Evolutionary conservation across 2,113 vertebrate species (phyloP), one percentile per base, ranked within the genome.

Genomic region (Dicaeum eximium): DNA sequence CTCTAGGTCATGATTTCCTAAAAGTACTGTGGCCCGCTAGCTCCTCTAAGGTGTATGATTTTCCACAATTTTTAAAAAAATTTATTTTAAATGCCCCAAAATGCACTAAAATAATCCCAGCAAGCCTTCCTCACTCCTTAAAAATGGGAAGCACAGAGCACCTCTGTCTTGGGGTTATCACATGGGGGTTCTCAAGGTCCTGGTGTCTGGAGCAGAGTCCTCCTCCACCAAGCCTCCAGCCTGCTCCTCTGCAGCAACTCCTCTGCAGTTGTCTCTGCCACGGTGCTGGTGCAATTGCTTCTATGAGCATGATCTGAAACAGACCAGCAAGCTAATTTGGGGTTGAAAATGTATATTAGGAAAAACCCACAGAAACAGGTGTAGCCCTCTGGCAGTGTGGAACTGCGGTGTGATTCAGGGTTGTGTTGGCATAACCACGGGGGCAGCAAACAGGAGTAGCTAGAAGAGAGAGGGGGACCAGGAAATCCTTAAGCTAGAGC

Each of bases 131-230:
- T 71, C 4, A 2, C 6, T 19, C 21, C 38, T 78, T 3, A 1
- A 37, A 78, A 73, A 54, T 6, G 20, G 38, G n/a, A 60, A 81
- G 17, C 35, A 72, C 21, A 21, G 51, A 22, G 22, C 0, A 1
- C 12, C 6, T 56, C n/a, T 90, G 66, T 28, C 45, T 85, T 15
- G 3, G 15, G 10, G n/a, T 84, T 4, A 3, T 71, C 17, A 4
- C 2, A 2, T 0, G 0, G 7, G 15, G 9, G 4, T 79, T 23
- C 12, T 50, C 3, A 6, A 0, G 0, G 31, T 74, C 7, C 12
- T 10, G 35, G 30, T 1, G 1, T 51, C 27, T 35, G 48, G 35
- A 79, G 57, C 40, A 48, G 45, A 58, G 69, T 87, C 27, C 21
- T 51, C 19, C 15, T 42, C 9, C 10, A 13, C 25, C 16, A 14